Evolutionary conservation across 2,113 vertebrate species (phyloP).

Genomic region (Rattus rattus): DNA sequence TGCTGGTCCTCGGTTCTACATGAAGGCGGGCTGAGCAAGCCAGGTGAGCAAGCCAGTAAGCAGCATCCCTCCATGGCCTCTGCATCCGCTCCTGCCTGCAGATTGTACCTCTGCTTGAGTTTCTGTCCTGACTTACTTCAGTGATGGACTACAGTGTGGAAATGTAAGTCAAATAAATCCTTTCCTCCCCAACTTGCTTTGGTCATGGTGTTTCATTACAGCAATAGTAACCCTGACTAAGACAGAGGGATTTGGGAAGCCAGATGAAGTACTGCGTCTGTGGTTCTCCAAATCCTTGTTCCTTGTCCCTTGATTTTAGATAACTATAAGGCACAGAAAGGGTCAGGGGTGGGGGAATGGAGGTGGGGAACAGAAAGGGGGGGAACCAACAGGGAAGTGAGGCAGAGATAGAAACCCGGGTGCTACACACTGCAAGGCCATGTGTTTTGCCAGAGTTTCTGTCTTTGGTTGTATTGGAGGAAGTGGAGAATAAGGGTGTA

Average conservation of each 20-base stretch:
- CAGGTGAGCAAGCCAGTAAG: neutral
- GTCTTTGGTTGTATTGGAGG: neutral
- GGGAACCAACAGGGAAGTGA: neutral
- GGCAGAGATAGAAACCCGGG: neutral
- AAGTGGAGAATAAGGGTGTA: fast-evolving
- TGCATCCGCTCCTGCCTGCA: neutral
- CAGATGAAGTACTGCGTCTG: neutral
- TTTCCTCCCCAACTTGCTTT: neutral
- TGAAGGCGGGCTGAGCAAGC: neutral
- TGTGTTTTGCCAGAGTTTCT: fast-evolving
- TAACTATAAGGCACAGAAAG: neutral
- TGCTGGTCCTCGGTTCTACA: neutral
- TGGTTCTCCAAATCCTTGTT: neutral
- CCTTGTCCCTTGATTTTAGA: neutral
- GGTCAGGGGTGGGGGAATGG: neutral
- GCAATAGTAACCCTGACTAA: neutral
- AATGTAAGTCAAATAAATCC: neutral
- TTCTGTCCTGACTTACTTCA: neutral
- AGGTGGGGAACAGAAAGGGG: neutral
- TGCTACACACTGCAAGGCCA: fast-evolving
- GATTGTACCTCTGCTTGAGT: neutral
- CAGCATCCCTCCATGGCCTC: neutral
- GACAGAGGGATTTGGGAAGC: neutral
- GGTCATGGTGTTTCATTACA: neutral
- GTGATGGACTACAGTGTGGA: neutral